Percentiles rank a stretch among this genome's conserved stretches.
Evolutionary conservation across 1,140 invertebrate genomes (phyloP).

Genomic region (Drosophila orena): DNA sequence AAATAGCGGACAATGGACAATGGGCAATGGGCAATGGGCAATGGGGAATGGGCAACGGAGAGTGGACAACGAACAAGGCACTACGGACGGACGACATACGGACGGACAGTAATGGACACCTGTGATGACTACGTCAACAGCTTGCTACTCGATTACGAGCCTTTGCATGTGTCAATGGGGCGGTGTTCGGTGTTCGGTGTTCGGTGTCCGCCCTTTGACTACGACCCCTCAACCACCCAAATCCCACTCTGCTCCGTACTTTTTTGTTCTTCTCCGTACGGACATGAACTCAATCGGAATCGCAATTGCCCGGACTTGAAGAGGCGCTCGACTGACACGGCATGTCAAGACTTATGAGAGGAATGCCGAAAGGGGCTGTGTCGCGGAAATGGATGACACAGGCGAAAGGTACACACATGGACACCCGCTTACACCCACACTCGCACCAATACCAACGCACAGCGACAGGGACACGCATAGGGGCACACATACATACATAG

Average conservation of each 20-base stretch:
- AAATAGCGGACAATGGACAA: constrained; percentile 10
- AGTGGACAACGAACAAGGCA: constrained; percentile 5
- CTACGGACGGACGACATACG: constrained; percentile 2
- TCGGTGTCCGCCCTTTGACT: not conserved
- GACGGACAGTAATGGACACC: constrained; percentile 27
- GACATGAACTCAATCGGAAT: constrained; percentile 42
- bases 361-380: constrained; percentile 14
- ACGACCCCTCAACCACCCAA: not conserved
- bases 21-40: constrained; percentile 8
- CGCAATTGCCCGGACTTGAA: constrained; percentile 42
- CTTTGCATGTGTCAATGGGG: constrained; percentile 51
- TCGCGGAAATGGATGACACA: constrained; percentile 45
- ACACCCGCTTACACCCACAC: constrained; percentile 10
- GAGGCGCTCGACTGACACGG: constrained; percentile 50
- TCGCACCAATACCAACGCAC: not conserved
- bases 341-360: constrained; percentile 57
- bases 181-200: constrained; percentile 20
- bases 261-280: constrained; percentile 1
- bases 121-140: constrained; percentile 44
- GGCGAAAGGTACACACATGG: constrained; percentile 16
- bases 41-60: constrained; percentile 9
- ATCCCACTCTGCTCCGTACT: not conserved
- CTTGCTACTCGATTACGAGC: constrained; percentile 44
- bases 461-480: constrained; percentile 9
- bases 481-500: constrained; percentile 13